Evolutionary conservation across 2,888 invertebrate species (phyloP).

Genomic region (Notodonta ziczac): DNA sequence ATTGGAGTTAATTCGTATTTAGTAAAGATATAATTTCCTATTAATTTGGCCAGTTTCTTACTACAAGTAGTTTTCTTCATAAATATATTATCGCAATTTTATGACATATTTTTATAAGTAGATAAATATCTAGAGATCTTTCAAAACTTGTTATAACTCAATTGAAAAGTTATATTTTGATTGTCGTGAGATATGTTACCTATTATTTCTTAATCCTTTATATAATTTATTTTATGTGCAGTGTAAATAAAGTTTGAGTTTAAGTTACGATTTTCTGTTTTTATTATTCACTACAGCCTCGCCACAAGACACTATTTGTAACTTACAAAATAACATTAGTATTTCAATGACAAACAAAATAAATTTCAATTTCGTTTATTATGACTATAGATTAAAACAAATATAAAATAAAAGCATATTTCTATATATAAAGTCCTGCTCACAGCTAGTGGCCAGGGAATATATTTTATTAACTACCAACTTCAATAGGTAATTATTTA

Average conservation of each 20-base stretch:
- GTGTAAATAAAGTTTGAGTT: neutral
- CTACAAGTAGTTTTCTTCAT: neutral
- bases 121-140: too few species aligned
- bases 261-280: neutral
- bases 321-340: neutral
- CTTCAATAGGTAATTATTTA: neutral
- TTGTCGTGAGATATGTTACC: neutral
- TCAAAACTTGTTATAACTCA: too few species aligned
- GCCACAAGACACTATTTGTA: neutral
- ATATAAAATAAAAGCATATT: slow-evolving; percentile 55
- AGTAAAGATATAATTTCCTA: neutral
- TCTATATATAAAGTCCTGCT: slow-evolving; percentile 32
- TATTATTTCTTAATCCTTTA: neutral
- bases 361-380: slow-evolving; percentile 55
- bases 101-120: neutral
- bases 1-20: neutral
- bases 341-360: slow-evolving; percentile 10
- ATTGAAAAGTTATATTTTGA: neutral
- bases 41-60: neutral
- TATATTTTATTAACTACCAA: slow-evolving; percentile 22
- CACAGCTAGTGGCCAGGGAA: slow-evolving; percentile 20
- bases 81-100: too few species aligned
- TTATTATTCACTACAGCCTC: neutral
- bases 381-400: slow-evolving; percentile 57
- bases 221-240: neutral